Percentiles rank a stretch among this genome's conserved stretches.
phyloP scores from a whole-genome alignment of 2,113 vertebrate genomes.

The Apodemus speciosus region DNA sequence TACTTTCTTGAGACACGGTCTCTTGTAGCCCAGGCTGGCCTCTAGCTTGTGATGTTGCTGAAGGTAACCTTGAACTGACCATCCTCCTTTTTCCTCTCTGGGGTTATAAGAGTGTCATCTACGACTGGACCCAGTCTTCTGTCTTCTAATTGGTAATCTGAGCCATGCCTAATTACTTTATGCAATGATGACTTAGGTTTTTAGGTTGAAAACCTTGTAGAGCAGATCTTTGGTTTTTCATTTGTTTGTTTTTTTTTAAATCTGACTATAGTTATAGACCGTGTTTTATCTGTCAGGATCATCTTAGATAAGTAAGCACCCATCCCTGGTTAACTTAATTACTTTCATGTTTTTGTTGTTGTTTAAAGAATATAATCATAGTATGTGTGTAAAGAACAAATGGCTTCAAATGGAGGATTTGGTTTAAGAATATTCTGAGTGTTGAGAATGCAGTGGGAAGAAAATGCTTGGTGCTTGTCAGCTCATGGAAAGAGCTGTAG shows the following conservation, averaged over 20 bases:
- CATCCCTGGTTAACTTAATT: conserved; percentile 8
- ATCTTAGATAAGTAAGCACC: conserved; percentile 60
- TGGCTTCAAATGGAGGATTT: conserved; percentile 32
- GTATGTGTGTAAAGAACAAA: conserved; percentile 31
- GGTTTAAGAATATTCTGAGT: not conserved
- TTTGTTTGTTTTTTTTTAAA: not conserved
- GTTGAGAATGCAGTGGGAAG: not conserved
- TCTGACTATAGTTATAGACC: not conserved
- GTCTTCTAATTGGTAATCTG: not conserved
- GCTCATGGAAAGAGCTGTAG: not conserved
- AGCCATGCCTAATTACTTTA: not conserved
- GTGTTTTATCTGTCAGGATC: conserved; percentile 50
- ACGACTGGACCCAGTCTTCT: not conserved
- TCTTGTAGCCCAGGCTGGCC: not conserved
- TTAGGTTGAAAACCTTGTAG: not conserved
- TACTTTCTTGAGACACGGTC: not conserved
- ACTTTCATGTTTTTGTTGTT: not conserved
- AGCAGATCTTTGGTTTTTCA: not conserved
- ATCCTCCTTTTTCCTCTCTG: not conserved
- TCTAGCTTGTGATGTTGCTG: not conserved
- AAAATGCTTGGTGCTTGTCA: not conserved
- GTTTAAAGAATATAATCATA: conserved; percentile 42
- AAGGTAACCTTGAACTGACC: too few relatives aligned
- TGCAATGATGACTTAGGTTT: conserved; percentile 1
- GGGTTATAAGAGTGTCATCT: not conserved